A percentile compares a stretch with the other conserved stretches of the same genome.
Evolutionary conservation across 2,797 vertebrate species (phyloP).

Genomic region (Semaprochilodus insignis): DNA sequence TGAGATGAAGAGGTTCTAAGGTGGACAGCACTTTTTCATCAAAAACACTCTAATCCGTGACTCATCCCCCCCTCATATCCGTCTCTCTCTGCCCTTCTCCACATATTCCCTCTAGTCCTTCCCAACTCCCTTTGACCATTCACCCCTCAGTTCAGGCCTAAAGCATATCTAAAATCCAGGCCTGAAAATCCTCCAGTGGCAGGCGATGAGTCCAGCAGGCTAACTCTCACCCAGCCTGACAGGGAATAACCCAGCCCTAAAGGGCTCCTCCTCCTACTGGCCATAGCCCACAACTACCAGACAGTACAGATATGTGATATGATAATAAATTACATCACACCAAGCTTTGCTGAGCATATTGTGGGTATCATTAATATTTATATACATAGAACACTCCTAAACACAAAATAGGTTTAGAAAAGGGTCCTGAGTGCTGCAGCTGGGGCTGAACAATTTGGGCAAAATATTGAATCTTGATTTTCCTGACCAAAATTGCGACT

Average conservation of each 20-base stretch:
- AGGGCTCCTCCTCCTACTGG: background rate
- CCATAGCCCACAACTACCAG: background rate
- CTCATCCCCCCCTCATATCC: background rate
- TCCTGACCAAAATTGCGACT: too few species aligned
- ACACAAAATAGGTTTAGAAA: background rate
- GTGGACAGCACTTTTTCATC: constrained; percentile 51
- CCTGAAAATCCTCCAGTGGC: constrained; percentile 40
- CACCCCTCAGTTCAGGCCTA: background rate
- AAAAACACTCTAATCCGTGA: constrained; percentile 53
- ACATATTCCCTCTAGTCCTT: constrained; percentile 7
- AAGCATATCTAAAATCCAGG: constrained; percentile 42
- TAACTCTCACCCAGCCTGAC: constrained; percentile 11
- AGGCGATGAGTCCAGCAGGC: constrained; percentile 6
- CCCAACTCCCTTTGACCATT: constrained; percentile 22
- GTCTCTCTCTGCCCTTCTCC: constrained; percentile 16
- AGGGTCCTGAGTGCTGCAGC: background rate
- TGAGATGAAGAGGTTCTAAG: constrained; percentile 52
- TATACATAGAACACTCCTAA: background rate
- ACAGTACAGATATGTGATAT: background rate
- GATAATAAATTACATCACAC: background rate
- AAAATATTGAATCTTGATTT: too few species aligned
- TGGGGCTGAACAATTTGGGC: too few species aligned
- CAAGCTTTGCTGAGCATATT: background rate
- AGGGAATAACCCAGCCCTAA: background rate
- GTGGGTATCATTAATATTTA: background rate